phyloP scores from a whole-genome alignment of 1,140 invertebrate species.

The Galendromus occidentalis region DNA sequence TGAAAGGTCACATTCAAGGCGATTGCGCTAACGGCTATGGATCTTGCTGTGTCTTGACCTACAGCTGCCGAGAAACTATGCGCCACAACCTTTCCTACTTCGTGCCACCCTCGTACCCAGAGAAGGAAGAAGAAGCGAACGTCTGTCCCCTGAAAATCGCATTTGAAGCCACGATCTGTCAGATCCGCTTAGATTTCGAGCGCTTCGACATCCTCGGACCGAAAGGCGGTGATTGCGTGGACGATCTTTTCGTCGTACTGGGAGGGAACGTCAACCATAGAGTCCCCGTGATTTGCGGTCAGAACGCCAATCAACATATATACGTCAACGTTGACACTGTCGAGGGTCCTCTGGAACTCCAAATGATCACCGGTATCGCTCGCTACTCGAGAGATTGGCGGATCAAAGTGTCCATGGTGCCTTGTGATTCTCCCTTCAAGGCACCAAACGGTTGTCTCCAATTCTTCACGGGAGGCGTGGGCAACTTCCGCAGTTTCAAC shows the following conservation, averaged over 20 bases:
- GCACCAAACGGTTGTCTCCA: constrained; percentile 21
- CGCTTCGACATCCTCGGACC: constrained; percentile 36
- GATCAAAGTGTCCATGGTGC: constrained; percentile 49
- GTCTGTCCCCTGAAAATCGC: no score
- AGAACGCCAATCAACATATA: constrained; percentile 50
- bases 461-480: constrained; percentile 19
- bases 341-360: constrained; percentile 38
- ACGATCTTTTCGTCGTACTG: constrained; percentile 45
- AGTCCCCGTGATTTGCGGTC: constrained; percentile 50
- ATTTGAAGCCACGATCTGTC: constrained; percentile 22
- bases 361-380: constrained; percentile 40
- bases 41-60: constrained; percentile 27
- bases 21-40: constrained; percentile 22
- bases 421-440: constrained; percentile 29
- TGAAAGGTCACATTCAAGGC: constrained; percentile 17
- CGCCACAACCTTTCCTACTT: constrained; percentile 62
- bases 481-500: constrained; percentile 19
- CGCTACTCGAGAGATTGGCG: constrained; percentile 48
- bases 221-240: constrained; percentile 44
- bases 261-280: constrained; percentile 44
- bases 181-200: constrained; percentile 53
- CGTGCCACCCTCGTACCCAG: constrained; percentile 53
- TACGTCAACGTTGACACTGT: no score
- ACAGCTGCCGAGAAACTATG: constrained; percentile 47
- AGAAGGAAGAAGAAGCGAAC: constrained; percentile 28